Base-by-base conservation (phyloP, 2,113 vertebrate species). In the Empidonax alnorum region DNA sequence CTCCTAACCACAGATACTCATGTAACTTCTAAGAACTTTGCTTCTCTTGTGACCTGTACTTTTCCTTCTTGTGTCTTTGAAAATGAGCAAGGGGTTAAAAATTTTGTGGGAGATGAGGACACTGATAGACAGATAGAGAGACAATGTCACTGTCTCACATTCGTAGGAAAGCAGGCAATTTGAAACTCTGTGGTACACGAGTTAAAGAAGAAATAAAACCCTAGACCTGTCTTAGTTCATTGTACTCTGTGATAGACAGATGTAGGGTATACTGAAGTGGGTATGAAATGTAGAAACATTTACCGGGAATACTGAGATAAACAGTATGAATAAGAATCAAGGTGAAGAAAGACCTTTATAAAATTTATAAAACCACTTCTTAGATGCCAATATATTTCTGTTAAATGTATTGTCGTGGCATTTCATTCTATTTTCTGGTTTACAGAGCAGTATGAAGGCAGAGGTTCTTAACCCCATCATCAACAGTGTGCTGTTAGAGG, bases 401-500 rank as follows among this genome's bases (percentile, higher is more conserved):
- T 79, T 89, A 67, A 49, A 47, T 71, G 25, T 87, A 14, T 80
- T 69, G 20, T 53, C 17, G 16, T 73, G 77, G 30, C 41, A 62
- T 93, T 93, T 95, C 46, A 37, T 85, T 82, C 11, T 62, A 3
- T 91, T 97, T 97, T 95, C 67, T 7, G 94, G 62, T 88, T 97
- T 96, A 87, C 97, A 99, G 99, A 98, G 97, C 85, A 98, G 97
- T 96, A 98, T 97, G 96, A 99, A 99, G 95, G 99, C 99, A 41
- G 99, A 99, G 95, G 97, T 98, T 89, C 97, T 99, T 94, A 99
- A 98, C 96, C 99, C 99, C 61, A 97, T 99, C 90, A 97, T 99
- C 67, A 97, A 98, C 50, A 98, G 98, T 46, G 98, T 99, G 81
- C 93, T 98, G 44, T 95, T 98, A 58, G 99, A 99, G 99, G 99